Conservation (phyloP, 2,888 invertebrate genomes). For the Nysson spinosus region DNA sequence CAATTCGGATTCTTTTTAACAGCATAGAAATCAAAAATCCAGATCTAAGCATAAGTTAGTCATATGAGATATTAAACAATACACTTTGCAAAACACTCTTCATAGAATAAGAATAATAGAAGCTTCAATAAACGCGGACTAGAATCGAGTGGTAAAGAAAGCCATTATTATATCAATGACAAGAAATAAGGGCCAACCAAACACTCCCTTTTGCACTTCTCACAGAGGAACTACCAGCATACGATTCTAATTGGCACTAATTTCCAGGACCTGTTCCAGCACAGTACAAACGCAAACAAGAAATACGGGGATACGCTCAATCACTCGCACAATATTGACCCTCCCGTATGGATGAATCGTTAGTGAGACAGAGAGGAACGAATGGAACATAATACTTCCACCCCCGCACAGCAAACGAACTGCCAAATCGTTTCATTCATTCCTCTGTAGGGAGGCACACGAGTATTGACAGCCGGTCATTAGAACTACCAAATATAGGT, state of each 20-base stretch:
- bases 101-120: too few species aligned
- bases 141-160: too few species aligned
- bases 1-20: not conserved
- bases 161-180: too few species aligned
- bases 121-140: too few species aligned
- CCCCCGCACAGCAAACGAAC: slow-evolving; percentile 62
- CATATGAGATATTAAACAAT: too few species aligned
- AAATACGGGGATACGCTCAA: slow-evolving; percentile 69
- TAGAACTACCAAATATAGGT: slow-evolving; percentile 52
- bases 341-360: slow-evolving; percentile 56
- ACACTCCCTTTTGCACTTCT: slow-evolving; percentile 16
- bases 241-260: slow-evolving; percentile 73
- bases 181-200: slow-evolving; percentile 5
- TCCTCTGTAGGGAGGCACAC: slow-evolving; percentile 31
- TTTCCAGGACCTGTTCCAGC: slow-evolving; percentile 67
- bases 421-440: slow-evolving; percentile 65
- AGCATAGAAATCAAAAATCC: too few species aligned
- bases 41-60: too few species aligned
- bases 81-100: too few species aligned
- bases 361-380: slow-evolving; percentile 56
- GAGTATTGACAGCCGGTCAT: slow-evolving; percentile 75
- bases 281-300: slow-evolving; percentile 70
- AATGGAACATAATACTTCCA: slow-evolving; percentile 71
- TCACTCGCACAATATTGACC: slow-evolving; percentile 75
- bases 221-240: slow-evolving; percentile 30